Conservation (phyloP, 2,797 vertebrate genomes). For the Rhyacichthys aspro region DNA sequence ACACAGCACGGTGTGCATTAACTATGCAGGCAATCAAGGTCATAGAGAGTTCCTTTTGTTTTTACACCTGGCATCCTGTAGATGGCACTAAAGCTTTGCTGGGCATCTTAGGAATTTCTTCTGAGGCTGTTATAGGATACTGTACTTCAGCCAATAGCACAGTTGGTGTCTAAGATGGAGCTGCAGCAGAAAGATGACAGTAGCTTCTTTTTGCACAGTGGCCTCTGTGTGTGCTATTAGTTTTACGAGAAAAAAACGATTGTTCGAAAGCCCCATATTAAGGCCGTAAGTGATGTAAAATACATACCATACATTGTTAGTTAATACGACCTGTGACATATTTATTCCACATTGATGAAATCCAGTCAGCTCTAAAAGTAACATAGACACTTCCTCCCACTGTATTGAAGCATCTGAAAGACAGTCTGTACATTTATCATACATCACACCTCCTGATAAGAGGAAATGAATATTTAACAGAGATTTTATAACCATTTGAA, state of each 20-base stretch:
- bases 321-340: conserved; percentile 6
- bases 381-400: conserved; percentile 42
- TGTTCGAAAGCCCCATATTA: no score
- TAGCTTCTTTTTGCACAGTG: conserved; percentile 20
- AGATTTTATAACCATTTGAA: neutral
- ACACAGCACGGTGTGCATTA: conserved; percentile 55
- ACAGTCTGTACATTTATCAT: conserved; percentile 20
- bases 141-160: conserved; percentile 43
- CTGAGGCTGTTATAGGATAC: conserved; percentile 21
- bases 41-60: conserved; percentile 73
- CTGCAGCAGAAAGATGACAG: conserved; percentile 33
- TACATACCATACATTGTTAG: neutral
- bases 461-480: conserved; percentile 35
- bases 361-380: no score
- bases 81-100: conserved; percentile 69
- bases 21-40: conserved; percentile 66
- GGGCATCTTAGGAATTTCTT: neutral
- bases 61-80: conserved; percentile 50
- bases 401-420: conserved; percentile 53
- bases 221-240: conserved; percentile 17
- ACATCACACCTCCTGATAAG: conserved; percentile 52
- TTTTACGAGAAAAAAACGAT: neutral
- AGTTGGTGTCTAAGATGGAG: conserved; percentile 54
- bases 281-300: neutral
- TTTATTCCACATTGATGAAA: neutral